Percentiles rank a stretch among this genome's conserved stretches.
phyloP scores from a whole-genome alignment of 1,140 invertebrate species.

The Phymastichus coffea region DNA sequence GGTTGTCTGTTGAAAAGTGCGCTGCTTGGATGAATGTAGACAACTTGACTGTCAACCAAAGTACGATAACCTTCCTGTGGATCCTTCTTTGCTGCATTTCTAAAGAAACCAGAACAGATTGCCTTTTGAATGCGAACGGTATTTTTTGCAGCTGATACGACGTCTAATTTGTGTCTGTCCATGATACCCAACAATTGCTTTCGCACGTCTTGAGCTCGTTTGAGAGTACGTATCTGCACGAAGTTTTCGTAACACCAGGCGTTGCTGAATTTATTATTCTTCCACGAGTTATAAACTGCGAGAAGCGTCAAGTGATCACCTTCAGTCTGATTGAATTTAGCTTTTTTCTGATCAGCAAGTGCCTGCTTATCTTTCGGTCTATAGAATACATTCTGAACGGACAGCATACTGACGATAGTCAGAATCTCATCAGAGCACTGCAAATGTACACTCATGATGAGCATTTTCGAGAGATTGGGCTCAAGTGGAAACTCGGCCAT shows the following conservation, averaged over 20 bases:
- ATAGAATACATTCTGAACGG: slow-evolving; percentile 99
- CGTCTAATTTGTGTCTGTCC: slow-evolving; percentile 97
- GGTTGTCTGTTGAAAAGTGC: slow-evolving; percentile 97
- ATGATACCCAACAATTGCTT: slow-evolving; percentile 98
- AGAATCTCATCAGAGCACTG: slow-evolving; percentile 98
- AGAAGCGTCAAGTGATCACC: slow-evolving; percentile 97
- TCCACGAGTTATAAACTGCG: slow-evolving; percentile 99
- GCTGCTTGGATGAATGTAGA: slow-evolving; percentile 98
- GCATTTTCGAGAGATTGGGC: slow-evolving; percentile 97
- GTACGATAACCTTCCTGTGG: slow-evolving; percentile 98
- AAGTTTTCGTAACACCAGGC: slow-evolving; percentile 99
- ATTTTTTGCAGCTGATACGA: slow-evolving; percentile 94
- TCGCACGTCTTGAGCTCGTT: slow-evolving; percentile 95
- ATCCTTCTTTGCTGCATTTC: slow-evolving; percentile 99
- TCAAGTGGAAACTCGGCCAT: slow-evolving; percentile 99
- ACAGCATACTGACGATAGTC: slow-evolving; percentile 98
- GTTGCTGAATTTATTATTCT: slow-evolving; percentile 98
- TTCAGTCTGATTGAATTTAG: slow-evolving; percentile 98
- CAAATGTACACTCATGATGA: slow-evolving; percentile 99
- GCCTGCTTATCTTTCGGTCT: slow-evolving; percentile 96
- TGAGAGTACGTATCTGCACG: slow-evolving; percentile 95
- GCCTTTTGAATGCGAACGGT: slow-evolving; percentile 96
- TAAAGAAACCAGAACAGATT: slow-evolving; percentile 98
- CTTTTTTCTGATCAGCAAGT: slow-evolving; percentile 97
- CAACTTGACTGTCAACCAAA: slow-evolving; percentile 95